Base-by-base conservation (phyloP, 2,113 vertebrate genomes). In the Taxidea taxus region DNA sequence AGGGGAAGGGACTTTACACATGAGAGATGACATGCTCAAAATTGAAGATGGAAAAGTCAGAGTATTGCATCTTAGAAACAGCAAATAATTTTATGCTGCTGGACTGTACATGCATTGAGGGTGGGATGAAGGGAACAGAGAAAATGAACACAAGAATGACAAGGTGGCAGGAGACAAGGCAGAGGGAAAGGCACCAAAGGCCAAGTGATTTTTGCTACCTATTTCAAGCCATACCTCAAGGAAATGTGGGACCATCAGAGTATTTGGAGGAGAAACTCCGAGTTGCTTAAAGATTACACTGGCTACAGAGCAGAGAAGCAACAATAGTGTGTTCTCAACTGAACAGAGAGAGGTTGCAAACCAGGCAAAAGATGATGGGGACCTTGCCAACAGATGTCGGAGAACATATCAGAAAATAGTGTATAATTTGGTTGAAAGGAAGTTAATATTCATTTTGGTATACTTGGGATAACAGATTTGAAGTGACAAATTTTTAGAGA, bases 381-480 rank as follows among this genome's bases (percentile, higher is more conserved):
- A 25, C 74, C 15, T 68, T 90, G 91, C 93, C 51, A 77, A 77
- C 72, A 91, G 47, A 37, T 34, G 31, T 51, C 82, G 66, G 1
- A 56, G 87, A 64, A 74, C 31, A 75, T 16, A 91, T 78, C 29
- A 87, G 87, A 94, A 85, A 68, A 29, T 6, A 66, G 42, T 16
- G 70, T 86, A 58, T 62, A n/a, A 78, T 75, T n/a, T 93, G 8
- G 34, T 42, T 89, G 82, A 95, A 11, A 60, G 81, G 34, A 31
- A 95, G 4, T 62, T 72, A 72, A 83, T 44, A 91, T 31, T 93
- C 90, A 90, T 56, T 29, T 25, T 58, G 27, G 66, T 85, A 60
- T 47, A 94, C 74, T 95, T 96, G 94, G 91, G 90, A 91, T 49
- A 95, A 68, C 4, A 81, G 18, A 25, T 77, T 39, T 96, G 91